Evolutionary conservation across 2,797 vertebrate genomes (phyloP), one percentile per base, ranked within the genome.

Genomic region (Staurois parvus): DNA sequence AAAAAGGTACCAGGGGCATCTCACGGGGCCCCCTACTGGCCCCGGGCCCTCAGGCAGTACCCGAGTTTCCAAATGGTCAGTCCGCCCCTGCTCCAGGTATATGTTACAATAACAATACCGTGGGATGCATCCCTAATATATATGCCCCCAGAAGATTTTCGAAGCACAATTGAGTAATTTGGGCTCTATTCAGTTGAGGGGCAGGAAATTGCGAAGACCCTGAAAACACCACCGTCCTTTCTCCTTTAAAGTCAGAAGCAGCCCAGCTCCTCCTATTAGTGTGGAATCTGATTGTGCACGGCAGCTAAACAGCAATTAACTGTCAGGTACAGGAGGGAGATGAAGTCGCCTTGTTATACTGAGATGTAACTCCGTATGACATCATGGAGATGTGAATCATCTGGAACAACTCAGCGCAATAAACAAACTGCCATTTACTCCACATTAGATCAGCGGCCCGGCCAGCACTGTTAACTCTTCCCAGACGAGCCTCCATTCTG

Each of bases 351-450:
- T 29, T 19, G 28, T 37, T 56, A 13, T 32, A 17, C 17, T 13
- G 69, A n/a, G 28, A 30, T 70, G 15, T 40, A 13, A 21, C n/a
- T 34, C 45, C 21, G 8, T 24, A 30, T 81, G 72, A 77, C 66
- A 64, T 76, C 73, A 72, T 67, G 2, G 64, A 26, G n/a, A 11
- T 26, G 52, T 48, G 74, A 86, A 62, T 82, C 79, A 82, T 21
- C 28, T 0, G 37, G 52, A 59, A 59, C 52, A 24, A 2, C 2
- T 59, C n/a, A 70, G 40, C 2, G 62, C 37, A 48, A 73, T 24
- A 72, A 79, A 84, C 37, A 45, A 59, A 52, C n/a, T 28, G 28
- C 52, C 28, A 68, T 80, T 59, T n/a, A 56, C 37, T 28, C 52
- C 26, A 78, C 30, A 42, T 52, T 19, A 67, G 15, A 45, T 29